These are phyloP conservation scores for Falco biarmicus DNA, from an alignment of 2,797 vertebrate genomes.

Conservation along the genomic window DNA sequence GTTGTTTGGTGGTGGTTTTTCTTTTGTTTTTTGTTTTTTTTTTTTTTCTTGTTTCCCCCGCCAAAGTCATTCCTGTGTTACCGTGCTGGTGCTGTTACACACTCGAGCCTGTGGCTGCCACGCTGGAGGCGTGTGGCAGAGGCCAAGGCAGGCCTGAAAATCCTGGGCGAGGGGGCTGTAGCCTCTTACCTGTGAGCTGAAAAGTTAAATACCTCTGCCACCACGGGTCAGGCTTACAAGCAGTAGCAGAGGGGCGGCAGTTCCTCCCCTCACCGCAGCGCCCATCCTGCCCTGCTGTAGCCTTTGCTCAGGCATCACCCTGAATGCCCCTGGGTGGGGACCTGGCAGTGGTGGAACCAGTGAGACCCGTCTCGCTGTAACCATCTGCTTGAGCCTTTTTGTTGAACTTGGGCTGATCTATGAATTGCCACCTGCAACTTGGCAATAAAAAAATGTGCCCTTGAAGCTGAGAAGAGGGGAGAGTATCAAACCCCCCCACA, in stretches of 20 bases:
- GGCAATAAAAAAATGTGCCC: rapidly evolving
- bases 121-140: neutral
- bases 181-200: neutral
- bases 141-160: neutral
- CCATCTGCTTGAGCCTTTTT: neutral
- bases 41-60: too few relatives aligned
- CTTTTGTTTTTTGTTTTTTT: neutral
- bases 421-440: neutral
- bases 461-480: neutral
- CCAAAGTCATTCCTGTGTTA: rapidly evolving
- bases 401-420: rapidly evolving
- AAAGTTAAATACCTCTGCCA: rapidly evolving
- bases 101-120: neutral
- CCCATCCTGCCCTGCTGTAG: rapidly evolving
- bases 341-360: neutral
- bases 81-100: neutral
- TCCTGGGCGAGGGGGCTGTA: rapidly evolving
- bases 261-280: rapidly evolving
- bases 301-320: too few relatives aligned
- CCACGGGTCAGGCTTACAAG: neutral
- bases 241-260: neutral
- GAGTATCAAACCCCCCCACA: rapidly evolving
- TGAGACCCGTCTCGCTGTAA: rapidly evolving
- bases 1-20: constrained; percentile 28
- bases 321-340: rapidly evolving